Conservation (phyloP, 2,797 vertebrate species). For the Gobionotothen gibberifrons region DNA sequence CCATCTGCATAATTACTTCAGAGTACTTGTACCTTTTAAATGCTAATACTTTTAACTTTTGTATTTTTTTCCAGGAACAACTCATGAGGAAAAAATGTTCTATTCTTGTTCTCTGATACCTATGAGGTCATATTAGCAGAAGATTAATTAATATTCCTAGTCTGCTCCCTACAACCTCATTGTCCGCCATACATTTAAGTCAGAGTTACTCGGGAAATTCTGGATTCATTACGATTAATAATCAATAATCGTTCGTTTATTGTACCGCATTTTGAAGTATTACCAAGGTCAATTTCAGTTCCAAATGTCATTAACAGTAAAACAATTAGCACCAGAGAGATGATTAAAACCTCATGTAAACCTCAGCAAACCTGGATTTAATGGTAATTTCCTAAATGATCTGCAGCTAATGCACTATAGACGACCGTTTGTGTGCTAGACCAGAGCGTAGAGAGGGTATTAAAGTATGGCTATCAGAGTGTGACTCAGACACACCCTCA, state of each 20-base stretch:
- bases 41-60: too few species aligned
- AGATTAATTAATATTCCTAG: not conserved
- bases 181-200: not conserved
- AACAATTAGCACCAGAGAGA: too few species aligned
- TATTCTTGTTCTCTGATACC: not conserved
- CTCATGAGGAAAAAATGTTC: not conserved
- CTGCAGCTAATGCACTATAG: not conserved
- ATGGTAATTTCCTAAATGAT: not conserved
- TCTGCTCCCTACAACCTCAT: not conserved
- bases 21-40: too few species aligned
- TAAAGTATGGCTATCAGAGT: too few species aligned
- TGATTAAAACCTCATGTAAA: conserved; percentile 5
- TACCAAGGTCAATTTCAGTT: too few species aligned
- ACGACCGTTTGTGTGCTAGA: not conserved
- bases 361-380: not conserved
- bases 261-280: too few species aligned
- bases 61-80: too few species aligned
- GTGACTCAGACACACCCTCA: not conserved
- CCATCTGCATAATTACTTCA: too few species aligned
- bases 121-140: not conserved
- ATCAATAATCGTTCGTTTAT: too few species aligned
- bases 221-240: too few species aligned
- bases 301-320: too few species aligned
- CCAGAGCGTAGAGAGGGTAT: too few species aligned
- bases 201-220: not conserved